phyloP scores from a whole-genome alignment of 2,797 vertebrate species.

The Crenichthys baileyi region DNA sequence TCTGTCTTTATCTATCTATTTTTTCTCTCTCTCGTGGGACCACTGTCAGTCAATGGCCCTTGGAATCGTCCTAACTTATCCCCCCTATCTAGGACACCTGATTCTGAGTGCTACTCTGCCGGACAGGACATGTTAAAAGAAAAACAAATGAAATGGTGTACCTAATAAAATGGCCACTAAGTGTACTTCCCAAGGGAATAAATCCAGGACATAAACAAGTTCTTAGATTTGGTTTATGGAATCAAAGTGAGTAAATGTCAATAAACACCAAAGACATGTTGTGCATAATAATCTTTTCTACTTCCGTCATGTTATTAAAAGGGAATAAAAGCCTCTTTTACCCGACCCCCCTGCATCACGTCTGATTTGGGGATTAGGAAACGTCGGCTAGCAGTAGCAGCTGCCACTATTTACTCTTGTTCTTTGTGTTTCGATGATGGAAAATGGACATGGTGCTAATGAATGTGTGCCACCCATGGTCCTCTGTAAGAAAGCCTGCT shows the following conservation, averaged over 20 bases:
- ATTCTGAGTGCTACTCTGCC: too few species aligned
- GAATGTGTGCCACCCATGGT: conserved; percentile 51
- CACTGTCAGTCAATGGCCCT: too few species aligned
- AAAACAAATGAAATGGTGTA: too few species aligned
- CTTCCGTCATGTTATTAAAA: neutral
- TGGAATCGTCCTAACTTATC: too few species aligned
- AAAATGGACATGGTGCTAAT: conserved; percentile 65
- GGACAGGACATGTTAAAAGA: too few species aligned
- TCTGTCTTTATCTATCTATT: too few species aligned
- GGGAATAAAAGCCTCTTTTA: neutral
- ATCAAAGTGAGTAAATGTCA: neutral
- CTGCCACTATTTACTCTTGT: conserved; percentile 51
- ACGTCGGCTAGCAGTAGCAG: conserved; percentile 26
- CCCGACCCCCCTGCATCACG: too few species aligned
- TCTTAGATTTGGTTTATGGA: neutral
- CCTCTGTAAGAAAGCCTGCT: conserved; percentile 39
- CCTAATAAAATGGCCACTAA: too few species aligned
- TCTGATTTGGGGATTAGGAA: neutral
- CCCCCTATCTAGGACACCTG: too few species aligned
- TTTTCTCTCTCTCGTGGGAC: too few species aligned
- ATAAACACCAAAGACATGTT: neutral
- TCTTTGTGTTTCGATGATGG: conserved; percentile 56
- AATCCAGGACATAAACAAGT: neutral
- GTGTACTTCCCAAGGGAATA: neutral
- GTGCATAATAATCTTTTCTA: neutral